Evolutionary conservation across 2,797 vertebrate genomes (phyloP).

Genomic region (Linurgus olivaceus): DNA sequence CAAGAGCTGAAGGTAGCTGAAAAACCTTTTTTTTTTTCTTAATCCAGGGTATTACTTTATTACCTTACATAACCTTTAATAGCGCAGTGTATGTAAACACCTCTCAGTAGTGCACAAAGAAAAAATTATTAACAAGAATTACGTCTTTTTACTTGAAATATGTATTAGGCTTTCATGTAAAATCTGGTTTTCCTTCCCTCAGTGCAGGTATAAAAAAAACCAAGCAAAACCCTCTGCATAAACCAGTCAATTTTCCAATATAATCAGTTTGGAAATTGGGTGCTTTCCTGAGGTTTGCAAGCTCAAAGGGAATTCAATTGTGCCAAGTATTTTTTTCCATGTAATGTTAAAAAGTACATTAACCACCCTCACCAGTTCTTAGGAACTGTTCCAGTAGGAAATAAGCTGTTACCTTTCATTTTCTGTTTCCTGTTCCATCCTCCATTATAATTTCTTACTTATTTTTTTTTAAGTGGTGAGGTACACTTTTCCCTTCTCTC

Average conservation of each 20-base stretch:
- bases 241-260: not conserved
- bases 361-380: not conserved
- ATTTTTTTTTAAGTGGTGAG: not conserved
- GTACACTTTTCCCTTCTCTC: not conserved
- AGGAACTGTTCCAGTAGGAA: not conserved
- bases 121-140: not conserved
- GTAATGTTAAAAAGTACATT: not conserved
- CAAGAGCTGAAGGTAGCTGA: not conserved
- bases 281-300: not conserved
- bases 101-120: not conserved
- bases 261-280: not conserved
- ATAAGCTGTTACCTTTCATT: not conserved
- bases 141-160: not conserved
- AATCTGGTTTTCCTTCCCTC: not conserved
- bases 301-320: not conserved
- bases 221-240: not conserved
- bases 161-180: not conserved
- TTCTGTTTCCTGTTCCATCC: not conserved
- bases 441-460: not conserved
- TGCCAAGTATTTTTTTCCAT: not conserved
- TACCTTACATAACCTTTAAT: not conserved
- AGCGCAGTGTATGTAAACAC: not conserved
- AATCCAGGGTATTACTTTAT: not conserved
- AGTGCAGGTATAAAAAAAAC: not conserved
- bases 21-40: not conserved